Evolutionary conservation across 2,113 vertebrate genomes (phyloP), one percentile per base, ranked within the genome.

Genomic region (Glareola pratincola): DNA sequence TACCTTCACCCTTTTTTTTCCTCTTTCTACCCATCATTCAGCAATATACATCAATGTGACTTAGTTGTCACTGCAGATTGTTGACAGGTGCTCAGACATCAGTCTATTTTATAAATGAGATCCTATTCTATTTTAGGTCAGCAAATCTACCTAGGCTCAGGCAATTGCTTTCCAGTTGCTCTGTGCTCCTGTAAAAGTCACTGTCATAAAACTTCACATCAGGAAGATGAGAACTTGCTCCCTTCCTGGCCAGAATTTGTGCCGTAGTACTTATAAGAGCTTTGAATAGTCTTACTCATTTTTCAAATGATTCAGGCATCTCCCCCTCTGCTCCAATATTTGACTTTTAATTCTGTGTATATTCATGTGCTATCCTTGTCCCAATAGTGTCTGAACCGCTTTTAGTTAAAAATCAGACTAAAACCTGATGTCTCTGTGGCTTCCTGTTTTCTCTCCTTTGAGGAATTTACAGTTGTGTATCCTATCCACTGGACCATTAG

Each of bases 311-410:
- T 76, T 64, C 26, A 37, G 26, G 10, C 4, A 9, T 47, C 45
- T 62, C 6, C 0, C 0, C 1, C 11, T 9, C 39, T n/a, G n/a
- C n/a, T n/a, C 8, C 6, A 71, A 14, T 11, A 41, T 60, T 64
- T 68, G 7, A 9, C 17, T 73, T 76, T 64, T 56, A 77, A 36
- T 91, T 92, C 20, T 72, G 6, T 64, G 5, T 75, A 10, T 56
- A 51, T 68, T 91, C 26, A 12, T 21, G 2, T 54, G 8, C 26
- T 39, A 41, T 63, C 26, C 24, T 94, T 64, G 57, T 53, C 14
- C 16, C 60, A 4, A 14, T 51, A 66, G 12, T 19, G 24, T 75
- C 21, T 59, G 51, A 79, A 59, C 7, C 72, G 26, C 51, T 88
- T 78, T 78, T 48, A 63, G 54, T 78, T 68, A 68, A 68, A 82